phyloP scores from a whole-genome alignment of 2,888 invertebrate species.

The Watsonalla cultraria region DNA sequence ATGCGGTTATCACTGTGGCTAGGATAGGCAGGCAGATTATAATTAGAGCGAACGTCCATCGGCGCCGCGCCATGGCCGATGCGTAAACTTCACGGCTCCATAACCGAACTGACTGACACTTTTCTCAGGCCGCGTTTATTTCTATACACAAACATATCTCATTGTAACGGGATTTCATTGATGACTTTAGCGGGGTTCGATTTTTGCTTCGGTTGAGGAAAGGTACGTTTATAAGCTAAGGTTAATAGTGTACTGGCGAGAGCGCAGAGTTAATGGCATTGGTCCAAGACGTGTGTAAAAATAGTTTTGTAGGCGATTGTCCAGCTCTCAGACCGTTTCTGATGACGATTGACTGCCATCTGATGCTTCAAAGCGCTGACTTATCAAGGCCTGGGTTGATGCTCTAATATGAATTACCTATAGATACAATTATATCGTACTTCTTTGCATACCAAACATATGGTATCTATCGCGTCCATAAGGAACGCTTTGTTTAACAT shows the following conservation, averaged over 20 bases:
- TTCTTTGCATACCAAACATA: too few species aligned
- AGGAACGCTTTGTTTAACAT: too few species aligned
- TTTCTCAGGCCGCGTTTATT: slow-evolving; percentile 50
- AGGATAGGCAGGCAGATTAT: slow-evolving; percentile 67
- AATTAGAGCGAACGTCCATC: slow-evolving; percentile 71
- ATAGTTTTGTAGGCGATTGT: slow-evolving; percentile 72
- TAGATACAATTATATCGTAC: neutral
- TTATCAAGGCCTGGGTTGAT: neutral
- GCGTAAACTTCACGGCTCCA: slow-evolving; percentile 71
- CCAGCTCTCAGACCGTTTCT: slow-evolving; percentile 49
- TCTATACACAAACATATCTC: slow-evolving; percentile 44
- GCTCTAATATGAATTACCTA: neutral
- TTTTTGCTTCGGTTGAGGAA: slow-evolving; percentile 47
- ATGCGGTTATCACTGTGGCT: slow-evolving; percentile 75
- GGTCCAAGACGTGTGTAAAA: slow-evolving; percentile 70
- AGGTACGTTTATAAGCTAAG: slow-evolving; percentile 69
- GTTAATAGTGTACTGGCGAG: slow-evolving; percentile 81
- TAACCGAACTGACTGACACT: slow-evolving; percentile 60
- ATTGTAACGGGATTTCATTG: slow-evolving; percentile 57
- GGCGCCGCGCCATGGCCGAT: slow-evolving; percentile 68
- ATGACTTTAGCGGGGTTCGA: slow-evolving; percentile 44
- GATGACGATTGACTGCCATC: slow-evolving; percentile 54
- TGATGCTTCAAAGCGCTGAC: slow-evolving; percentile 24
- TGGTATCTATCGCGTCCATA: too few species aligned
- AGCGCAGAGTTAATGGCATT: slow-evolving; percentile 75